Conservation (phyloP, 2,113 vertebrate species). For the Pedionomus torquatus region DNA sequence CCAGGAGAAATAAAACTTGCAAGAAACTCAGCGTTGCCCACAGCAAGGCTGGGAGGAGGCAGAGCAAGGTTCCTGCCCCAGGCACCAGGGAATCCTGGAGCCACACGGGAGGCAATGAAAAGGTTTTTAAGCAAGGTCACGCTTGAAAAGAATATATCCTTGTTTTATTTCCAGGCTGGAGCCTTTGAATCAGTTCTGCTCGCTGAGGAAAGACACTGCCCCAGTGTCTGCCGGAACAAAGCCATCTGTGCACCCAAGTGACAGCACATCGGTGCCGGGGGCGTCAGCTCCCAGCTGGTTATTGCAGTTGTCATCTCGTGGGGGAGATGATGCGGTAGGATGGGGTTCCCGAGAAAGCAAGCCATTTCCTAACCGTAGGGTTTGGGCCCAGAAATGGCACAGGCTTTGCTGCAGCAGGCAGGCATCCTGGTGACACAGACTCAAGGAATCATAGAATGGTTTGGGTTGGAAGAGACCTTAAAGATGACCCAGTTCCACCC, state of each 20-base stretch:
- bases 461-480: too few relatives aligned
- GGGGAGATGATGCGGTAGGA: neutral
- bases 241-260: constrained; percentile 1
- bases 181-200: constrained; percentile 18
- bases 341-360: neutral
- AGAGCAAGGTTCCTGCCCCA: neutral
- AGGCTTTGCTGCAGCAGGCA: rapidly evolving
- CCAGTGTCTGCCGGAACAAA: constrained; percentile 6
- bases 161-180: constrained; percentile 39
- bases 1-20: neutral
- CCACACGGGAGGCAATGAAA: neutral
- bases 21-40: neutral
- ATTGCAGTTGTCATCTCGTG: rapidly evolving
- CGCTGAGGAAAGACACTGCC: neutral
- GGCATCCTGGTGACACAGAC: neutral
- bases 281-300: neutral
- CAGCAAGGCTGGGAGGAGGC: neutral
- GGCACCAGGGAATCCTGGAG: neutral
- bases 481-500: too few relatives aligned
- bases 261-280: neutral
- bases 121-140: neutral
- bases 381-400: neutral
- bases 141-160: constrained; percentile 14
- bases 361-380: rapidly evolving
- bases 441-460: too few relatives aligned